Base-by-base conservation (phyloP, 2,113 vertebrate species). In the Diphyllodes magnificus region DNA sequence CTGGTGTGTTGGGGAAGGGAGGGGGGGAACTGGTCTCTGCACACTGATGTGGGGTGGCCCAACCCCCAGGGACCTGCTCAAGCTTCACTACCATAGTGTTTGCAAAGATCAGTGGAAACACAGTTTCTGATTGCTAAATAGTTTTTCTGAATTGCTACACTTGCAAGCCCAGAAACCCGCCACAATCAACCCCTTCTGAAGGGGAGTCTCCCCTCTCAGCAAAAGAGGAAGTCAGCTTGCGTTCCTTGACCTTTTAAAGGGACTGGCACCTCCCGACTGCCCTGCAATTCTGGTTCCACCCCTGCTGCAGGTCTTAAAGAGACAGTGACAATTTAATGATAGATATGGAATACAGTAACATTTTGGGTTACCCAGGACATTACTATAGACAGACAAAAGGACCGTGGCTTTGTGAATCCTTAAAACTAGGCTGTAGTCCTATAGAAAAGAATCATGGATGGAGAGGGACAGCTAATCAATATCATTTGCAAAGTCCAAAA, bases 261-360 rank as follows among this genome's bases (percentile, higher is more conserved):
- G 7, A 33, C 28, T 64, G 28, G 18, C 40, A 5, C 24, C 19
- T n/a, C 15, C n/a, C 0, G 0, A 7, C 49, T 27, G 33, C 40
- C 6, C 11, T 47, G 23, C 40, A 19, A 0, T n/a, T 73, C 22
- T 11, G 4, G 11, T 64, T 56, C n/a, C 15, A 23, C 15, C 15
- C 12, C 6, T 20, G 15, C 28, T 28, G 18, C 0, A 2, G 18
- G 9, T 73, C 49, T 28, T 56, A 8, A 47, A 47, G 23, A 28
- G 13, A 28, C 7, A 28, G 23, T 33, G 63, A 22, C n/a, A 33
- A 47, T 64, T 7, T 28, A 47, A 28, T 0, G 0, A 49, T 40
- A 49, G 50, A 20, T 57, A 7, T 5, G 10, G 35, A 65, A 13
- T 65, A 24, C 35, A n/a, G 24, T 30, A n/a, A 16, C 15, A 24